Evolutionary conservation across 2,888 invertebrate genomes (phyloP), one percentile per base, ranked within the genome.

Genomic region (Drosophila prolongata): DNA sequence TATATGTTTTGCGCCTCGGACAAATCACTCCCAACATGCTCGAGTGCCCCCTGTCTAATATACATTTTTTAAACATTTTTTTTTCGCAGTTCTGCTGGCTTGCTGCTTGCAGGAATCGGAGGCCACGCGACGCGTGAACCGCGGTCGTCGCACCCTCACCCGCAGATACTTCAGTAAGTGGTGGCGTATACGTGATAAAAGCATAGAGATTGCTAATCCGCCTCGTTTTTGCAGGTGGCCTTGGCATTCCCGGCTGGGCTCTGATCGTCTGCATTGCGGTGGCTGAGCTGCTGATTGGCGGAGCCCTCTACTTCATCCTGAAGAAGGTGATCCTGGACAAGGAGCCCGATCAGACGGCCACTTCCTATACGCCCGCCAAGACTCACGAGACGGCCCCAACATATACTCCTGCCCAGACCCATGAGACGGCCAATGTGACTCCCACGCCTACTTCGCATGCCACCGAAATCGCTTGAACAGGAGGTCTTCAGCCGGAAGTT

Each of bases 121-220:
- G 91, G 96, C 95, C 11, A 94, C 96, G 86, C 94, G 97, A 84
- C 96, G 95, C 91, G 96, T 97, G 87, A 93, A 97, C 44, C 93
- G 95, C 85, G 97, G 97, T 59, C 93, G 97, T 75, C 95, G 95
- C 92, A 95, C 96, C 11, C 94, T 97, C 87, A 97, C 95, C 3
- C 94, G 96, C 73, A 94, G 94, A 68, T 96, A 97, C 90, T 95
- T 95, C 90, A 94, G 97, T 97, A 94, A 96, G 96, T 94, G 65
- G 38, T 52, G 30, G 57, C 59, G 52, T 37, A 60, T 47, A 55
- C 19, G 6, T 35, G 16, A 54, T 49, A 8, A 9, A 35, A 16
- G 6, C 35, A 16, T 0, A 1, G 2, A 35, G 3, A 61, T 35
- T 34, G 16, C 46, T 24, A 11, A 58, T 34, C n/a, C 27, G n/a